Evolutionary conservation across 2,113 vertebrate species (phyloP), one percentile per base, ranked within the genome.

Genomic region (Cathartes aura): DNA sequence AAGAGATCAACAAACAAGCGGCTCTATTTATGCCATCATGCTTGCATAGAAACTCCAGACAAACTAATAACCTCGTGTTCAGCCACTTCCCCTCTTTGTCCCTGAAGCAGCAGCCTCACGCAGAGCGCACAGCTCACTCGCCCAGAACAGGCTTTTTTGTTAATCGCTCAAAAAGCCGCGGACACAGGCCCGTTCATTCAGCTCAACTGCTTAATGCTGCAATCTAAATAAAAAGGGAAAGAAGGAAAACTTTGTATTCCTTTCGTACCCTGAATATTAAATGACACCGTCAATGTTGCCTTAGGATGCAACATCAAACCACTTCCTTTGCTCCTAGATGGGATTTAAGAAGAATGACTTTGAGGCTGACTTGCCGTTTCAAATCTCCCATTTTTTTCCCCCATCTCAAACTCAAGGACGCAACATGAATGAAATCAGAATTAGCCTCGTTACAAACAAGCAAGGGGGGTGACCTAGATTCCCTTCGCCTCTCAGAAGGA

Each of bases 381-480:
- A 52, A 73, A 93, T 81, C 75, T 70, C 50, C 53, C n/a, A 3
- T n/a, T 75, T 82, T 82, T 19, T 6, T 6, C 4, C 20, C 20
- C 56, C 79, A 83, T 89, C 76, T 84, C 82, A 45, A 80, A 87
- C 70, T 64, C 5, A 1, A 85, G 66, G 71, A 78, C 4, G 9
- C 47, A 91, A 72, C 82, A 89, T 36, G 89, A 97, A 94, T 75
- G 88, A 95, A 87, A 95, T 79, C 75, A 87, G 94, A 86, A 92
- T 89, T 84, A 95, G 59, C 67, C 87, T 84, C 1, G 0, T 95
- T 85, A 63, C 56, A 75, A 70, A 75, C 76, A 55, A 86, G 48
- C 21, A 30, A 63, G 21, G 18, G 27, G 68, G 59, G 29, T 92
- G 94, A 96, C 96, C 96, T 88, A 96, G 91, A 97, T 96, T 96